Percentiles rank a stretch among this genome's conserved stretches.
Evolutionary conservation across 2,113 vertebrate genomes (phyloP).

Genomic region (Elephantulus edwardii): DNA sequence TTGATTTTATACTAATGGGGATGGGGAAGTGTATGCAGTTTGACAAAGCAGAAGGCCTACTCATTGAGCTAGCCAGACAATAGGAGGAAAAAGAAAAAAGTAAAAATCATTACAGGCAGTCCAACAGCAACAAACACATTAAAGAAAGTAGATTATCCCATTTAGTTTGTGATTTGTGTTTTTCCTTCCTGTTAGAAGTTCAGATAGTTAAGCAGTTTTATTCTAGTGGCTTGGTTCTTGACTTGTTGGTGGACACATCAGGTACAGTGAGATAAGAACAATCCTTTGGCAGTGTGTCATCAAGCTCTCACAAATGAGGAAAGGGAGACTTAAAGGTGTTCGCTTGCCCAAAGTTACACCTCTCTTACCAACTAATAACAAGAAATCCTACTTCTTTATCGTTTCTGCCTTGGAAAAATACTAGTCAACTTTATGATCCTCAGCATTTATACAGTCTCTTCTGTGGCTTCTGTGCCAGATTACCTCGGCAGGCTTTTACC

Average conservation of each 20-base stretch:
- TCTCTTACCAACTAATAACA: too few species aligned
- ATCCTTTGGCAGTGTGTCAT: neutral
- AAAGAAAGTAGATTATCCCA: neutral
- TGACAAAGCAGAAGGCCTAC: neutral
- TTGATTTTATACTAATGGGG: neutral
- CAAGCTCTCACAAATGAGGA: neutral
- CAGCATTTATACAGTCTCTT: neutral
- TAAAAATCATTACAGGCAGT: neutral
- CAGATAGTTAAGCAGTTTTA: neutral
- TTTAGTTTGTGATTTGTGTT: neutral
- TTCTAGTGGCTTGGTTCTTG: neutral
- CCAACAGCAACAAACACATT: neutral
- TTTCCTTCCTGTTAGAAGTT: conserved; percentile 19
- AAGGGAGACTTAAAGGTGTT: neutral
- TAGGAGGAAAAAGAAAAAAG: neutral
- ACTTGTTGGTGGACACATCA: neutral
- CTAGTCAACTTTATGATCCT: neutral
- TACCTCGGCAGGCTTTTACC: neutral
- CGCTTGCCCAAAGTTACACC: too few species aligned
- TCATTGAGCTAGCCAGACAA: neutral
- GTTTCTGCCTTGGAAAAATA: neutral
- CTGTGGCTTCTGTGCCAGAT: neutral
- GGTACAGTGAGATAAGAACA: neutral
- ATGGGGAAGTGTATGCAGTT: neutral
- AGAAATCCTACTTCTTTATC: neutral